Percentiles rank a stretch among this genome's conserved stretches.
Conservation (phyloP, 2,113 vertebrate genomes). For the Nothocercus julius region DNA sequence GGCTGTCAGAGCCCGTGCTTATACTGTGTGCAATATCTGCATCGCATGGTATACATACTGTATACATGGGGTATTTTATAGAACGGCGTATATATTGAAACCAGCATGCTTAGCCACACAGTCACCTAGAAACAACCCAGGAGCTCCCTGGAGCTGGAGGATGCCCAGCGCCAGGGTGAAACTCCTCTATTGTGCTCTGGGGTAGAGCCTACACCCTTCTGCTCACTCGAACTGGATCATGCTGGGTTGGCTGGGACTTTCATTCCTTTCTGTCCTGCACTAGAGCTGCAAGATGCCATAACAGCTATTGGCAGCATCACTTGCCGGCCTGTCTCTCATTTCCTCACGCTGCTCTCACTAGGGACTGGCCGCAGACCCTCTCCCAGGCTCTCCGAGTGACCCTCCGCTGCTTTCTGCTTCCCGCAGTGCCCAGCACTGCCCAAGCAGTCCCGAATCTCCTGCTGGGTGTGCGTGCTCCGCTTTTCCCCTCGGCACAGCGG, state of each 20-base stretch:
- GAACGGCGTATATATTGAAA: accelerated
- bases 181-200: accelerated
- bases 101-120: neutral
- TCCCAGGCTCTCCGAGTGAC: conserved; percentile 39
- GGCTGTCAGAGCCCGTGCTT: accelerated
- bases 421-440: neutral
- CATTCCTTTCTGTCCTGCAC: accelerated
- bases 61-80: accelerated
- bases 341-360: neutral
- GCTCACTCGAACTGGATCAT: neutral
- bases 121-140: neutral
- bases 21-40: accelerated
- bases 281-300: neutral
- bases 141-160: neutral
- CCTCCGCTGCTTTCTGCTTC: neutral
- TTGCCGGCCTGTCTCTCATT: neutral
- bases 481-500: neutral
- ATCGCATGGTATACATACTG: accelerated
- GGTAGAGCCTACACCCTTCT: neutral
- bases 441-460: neutral
- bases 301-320: conserved; percentile 15
- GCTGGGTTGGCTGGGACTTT: neutral
- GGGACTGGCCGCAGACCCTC: neutral
- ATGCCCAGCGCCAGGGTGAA: neutral
- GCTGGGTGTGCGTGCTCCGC: neutral